Evolutionary conservation across 2,113 vertebrate genomes (phyloP), one percentile per base, ranked within the genome.

Genomic region (Semnornis frantzii): DNA sequence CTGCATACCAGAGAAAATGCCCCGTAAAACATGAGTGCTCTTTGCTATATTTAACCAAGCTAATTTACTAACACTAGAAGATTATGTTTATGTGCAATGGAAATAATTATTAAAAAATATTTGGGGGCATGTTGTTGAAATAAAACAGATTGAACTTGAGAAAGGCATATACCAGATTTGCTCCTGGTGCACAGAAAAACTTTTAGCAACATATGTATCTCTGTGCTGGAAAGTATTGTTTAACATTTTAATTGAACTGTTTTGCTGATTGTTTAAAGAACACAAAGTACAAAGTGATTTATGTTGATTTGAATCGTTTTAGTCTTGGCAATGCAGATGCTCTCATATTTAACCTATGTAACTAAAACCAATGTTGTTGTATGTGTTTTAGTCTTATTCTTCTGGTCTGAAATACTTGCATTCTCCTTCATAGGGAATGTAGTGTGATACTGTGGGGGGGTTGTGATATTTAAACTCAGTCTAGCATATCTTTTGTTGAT

Each of bases 11-110:
- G 66, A 92, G 96, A 96, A 92, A 97, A 95, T 95, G 94, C 79
- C 93, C 95, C 92, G 82, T 73, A 64, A 87, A 95, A 85, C 81
- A 92, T 24, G 39, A 95, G 73, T 90, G 69, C 94, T 95, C 85
- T 78, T 89, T 82, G 90, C 96, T 98, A 98, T 98, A 97, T 98
- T 98, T 98, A 98, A 96, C 96, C 91, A 95, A 90, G 77, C 85
- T 86, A 85, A 95, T 94, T 97, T 91, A 96, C 92, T 93, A 95
- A 95, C 96, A 96, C 89, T 95, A 96, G 77, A 81, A 95, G 92
- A 91, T 92, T 72, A 91, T 96, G 87, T 96, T 97, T 92, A 92
- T 96, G 83, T 90, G 86, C 84, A 93, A 85, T 97, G 96, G 96
- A 97, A 97, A 96, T 93, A 89, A 96, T 92, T 93, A 64, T 79